Evolutionary conservation across 2,797 vertebrate species (phyloP).

Genomic region (Squalus acanthias): DNA sequence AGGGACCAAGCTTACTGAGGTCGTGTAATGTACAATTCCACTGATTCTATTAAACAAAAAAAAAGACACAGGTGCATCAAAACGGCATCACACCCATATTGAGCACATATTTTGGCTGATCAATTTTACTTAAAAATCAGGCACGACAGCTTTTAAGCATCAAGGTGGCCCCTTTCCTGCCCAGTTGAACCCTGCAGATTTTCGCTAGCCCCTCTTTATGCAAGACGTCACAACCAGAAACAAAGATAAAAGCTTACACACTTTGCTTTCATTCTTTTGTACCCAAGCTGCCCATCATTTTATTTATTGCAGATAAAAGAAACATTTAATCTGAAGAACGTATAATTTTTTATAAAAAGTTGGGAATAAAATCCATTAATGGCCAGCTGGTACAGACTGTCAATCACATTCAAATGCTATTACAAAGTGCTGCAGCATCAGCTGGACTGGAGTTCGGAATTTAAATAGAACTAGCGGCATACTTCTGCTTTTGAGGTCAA

Average conservation of each 20-base stretch:
- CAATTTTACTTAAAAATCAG: conserved; percentile 13
- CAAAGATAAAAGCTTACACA: background rate
- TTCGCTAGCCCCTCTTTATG: background rate
- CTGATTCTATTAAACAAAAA: background rate
- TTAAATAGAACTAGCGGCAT: background rate
- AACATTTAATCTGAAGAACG: conserved; percentile 4
- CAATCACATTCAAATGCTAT: conserved; percentile 16
- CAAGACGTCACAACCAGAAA: background rate
- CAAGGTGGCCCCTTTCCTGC: background rate
- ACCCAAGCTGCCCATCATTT: background rate
- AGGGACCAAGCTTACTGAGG: background rate
- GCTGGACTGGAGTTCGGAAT: background rate
- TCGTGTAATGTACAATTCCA: background rate
- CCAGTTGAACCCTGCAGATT: background rate
- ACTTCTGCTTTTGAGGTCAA: conserved; percentile 25
- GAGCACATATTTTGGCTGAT: background rate
- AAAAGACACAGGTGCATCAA: background rate
- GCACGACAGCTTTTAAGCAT: conserved; percentile 1
- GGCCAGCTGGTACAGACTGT: background rate
- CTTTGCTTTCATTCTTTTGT: conserved; percentile 10
- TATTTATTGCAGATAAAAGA: background rate
- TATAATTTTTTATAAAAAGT: background rate
- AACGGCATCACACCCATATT: background rate
- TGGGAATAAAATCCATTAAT: conserved; percentile 21
- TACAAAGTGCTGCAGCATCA: background rate